Base-by-base conservation (phyloP, 2,888 invertebrate species). In the Epinotia brunnichana region DNA sequence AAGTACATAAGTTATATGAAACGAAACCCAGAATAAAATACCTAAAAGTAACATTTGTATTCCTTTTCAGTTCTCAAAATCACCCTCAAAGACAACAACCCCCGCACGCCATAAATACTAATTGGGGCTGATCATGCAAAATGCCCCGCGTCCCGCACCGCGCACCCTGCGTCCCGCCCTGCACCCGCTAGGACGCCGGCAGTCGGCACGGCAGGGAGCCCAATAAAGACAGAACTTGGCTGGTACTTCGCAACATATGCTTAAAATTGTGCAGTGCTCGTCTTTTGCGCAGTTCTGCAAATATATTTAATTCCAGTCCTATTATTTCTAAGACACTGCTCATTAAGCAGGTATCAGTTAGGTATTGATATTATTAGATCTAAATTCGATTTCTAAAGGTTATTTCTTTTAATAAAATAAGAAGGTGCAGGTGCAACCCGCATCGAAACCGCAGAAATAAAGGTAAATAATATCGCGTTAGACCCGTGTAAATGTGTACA, bases 111-210 rank as follows among this genome's bases (percentile, higher is more conserved):
- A 80, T 81, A 83, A 82, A 76, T 77, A 78, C 80, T 81, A 80
- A 83, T 82, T 77, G 78, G 73, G 75, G 85, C 85, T 83, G 85
- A 86, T 79, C 85, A 86, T 86, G 87, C 83, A 83, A 80, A 82
- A 78, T 78, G 75, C 60, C 74, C 68, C 53, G 66, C 73, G 61
- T 63, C 64, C 70, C n/a, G 61, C 60, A 5, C 39, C 21, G 66
- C 41, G 51, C 51, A 4, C 54, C 41, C 15, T 39, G 24, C 71
- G 67, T 67, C 57, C 70, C 24, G 68, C 63, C 66, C 54, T 66
- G 17, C 56, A 13, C 69, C 24, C 67, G 19, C 48, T 29, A 62
- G 48, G 57, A 54, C 59, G 57, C 60, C 11, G 56, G n/a, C n/a
- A n/a, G n/a, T n/a, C n/a, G n/a, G n/a, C 59, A 41, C 67, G 48